Base-by-base conservation (phyloP, 2,113 vertebrate species). In the Psephotus haematonotus region DNA sequence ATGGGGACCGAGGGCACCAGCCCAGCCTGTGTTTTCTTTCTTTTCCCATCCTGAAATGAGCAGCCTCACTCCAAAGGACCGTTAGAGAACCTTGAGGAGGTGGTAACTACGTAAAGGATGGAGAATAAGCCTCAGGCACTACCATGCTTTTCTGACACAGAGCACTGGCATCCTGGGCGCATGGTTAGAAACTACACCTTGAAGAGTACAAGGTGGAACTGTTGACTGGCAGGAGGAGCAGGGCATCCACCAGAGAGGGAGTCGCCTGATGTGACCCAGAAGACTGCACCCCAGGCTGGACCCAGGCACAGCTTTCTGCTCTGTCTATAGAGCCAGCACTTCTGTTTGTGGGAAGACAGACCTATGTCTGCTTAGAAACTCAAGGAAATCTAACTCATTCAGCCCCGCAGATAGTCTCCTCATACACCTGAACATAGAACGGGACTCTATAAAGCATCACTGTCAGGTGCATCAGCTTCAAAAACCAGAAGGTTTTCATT, bases 231-330 rank as follows among this genome's bases (percentile, higher is more conserved):
- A 23, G 11, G 37, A 59, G 17, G 15, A 9, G 44, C 15, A 35
- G 52, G 23, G 46, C 49, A 23, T 60, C 64, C 18, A 28, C 27
- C 33, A 35, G 35, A 69, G 60, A 52, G 3, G 44, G 41, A 80
- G 19, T 57, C 0, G 0, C 28, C 37, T 75, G 46, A 19, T n/a
- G 74, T 57, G 53, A 67, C 37, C 27, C 31, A 65, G 18, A 47
- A 75, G 69, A 9, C 17, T 25, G 41, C 17, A 20, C 0, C 6
- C 46, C 71, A 41, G 10, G 55, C 39, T 68, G 71, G 29, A 24
- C 17, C 39, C 11, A 7, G 44, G 31, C 46, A 71, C 14, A 11
- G 69, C n/a, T 90, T 63, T 78, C 82, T 90, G 43, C 65, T 85
- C 50, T 82, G 10, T 63, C 74, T 1, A 0, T 52, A 23, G 20